phyloP scores from a whole-genome alignment of 2,797 vertebrate species.

The Ctenopoma multispine region DNA sequence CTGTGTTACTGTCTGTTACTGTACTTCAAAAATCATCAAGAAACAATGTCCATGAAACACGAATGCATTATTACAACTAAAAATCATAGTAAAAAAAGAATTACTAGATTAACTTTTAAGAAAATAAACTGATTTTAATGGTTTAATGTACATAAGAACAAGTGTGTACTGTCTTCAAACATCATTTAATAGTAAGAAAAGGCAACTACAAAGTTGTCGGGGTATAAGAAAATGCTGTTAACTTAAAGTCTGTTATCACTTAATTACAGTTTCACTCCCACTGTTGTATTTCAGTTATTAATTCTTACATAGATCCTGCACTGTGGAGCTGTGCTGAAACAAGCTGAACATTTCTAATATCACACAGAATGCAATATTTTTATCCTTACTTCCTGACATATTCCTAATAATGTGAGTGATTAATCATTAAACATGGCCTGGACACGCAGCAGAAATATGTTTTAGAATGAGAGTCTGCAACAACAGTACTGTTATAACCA shows the following conservation, averaged over 20 bases:
- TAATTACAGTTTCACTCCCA: not conserved
- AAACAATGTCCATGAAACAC: too few relatives aligned
- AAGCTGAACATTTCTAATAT: not conserved
- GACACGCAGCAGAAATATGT: not conserved
- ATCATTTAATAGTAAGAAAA: not conserved
- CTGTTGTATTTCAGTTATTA: not conserved
- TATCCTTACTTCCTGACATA: not conserved
- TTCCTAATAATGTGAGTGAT: not conserved
- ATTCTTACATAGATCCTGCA: not conserved
- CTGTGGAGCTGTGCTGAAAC: not conserved
- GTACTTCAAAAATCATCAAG: too few relatives aligned
- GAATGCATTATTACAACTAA: too few relatives aligned
- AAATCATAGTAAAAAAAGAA: too few relatives aligned
- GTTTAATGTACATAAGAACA: not conserved
- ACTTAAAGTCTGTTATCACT: not conserved
- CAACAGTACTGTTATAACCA: not conserved
- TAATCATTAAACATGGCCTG: not conserved
- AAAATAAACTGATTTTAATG: too few relatives aligned
- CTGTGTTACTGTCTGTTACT: too few relatives aligned
- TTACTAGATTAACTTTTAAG: too few relatives aligned
- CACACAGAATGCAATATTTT: not conserved
- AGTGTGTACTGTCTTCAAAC: too few relatives aligned
- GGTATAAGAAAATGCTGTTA: not conserved
- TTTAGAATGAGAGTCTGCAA: not conserved
- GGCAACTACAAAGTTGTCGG: too few relatives aligned